These are phyloP conservation scores for Heliconius sara DNA, from an alignment of 2,888 invertebrate species.

Conservation along the genomic window DNA sequence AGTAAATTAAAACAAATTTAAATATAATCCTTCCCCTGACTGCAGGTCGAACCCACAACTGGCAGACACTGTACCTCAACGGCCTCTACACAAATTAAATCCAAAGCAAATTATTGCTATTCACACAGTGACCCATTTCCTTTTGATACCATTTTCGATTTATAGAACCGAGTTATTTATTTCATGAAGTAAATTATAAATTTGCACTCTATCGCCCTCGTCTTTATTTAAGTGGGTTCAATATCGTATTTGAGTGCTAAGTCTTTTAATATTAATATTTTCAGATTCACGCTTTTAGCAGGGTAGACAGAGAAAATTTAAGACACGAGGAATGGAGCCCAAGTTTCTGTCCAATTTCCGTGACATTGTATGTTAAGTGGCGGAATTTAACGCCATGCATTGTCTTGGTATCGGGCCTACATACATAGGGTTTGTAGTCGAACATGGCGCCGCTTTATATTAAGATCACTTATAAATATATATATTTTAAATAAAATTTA, in stretches of 20 bases:
- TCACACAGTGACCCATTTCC: constrained; percentile 9
- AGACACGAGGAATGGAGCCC: too few relatives aligned
- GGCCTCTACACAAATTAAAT: background rate
- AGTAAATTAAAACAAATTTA: too few relatives aligned
- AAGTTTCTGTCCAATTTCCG: background rate
- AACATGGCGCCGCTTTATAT: background rate
- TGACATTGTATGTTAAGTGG: background rate
- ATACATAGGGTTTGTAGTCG: too few relatives aligned
- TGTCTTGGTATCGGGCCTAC: too few relatives aligned
- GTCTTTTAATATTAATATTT: background rate
- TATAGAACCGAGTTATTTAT: background rate
- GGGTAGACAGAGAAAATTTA: background rate
- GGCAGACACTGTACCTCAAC: too few relatives aligned
- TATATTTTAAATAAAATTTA: background rate
- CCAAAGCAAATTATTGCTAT: background rate
- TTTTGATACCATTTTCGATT: background rate
- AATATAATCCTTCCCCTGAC: too few relatives aligned
- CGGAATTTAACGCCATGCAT: background rate
- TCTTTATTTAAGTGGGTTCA: background rate
- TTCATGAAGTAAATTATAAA: constrained; percentile 20
- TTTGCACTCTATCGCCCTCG: background rate
- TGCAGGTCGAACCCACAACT: too few relatives aligned
- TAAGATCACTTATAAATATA: background rate
- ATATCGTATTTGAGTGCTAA: background rate
- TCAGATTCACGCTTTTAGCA: background rate